A percentile compares a stretch with the other conserved stretches of the same genome.
These are phyloP conservation scores for Omphaloscelis lunosa DNA, from an alignment of 2,888 invertebrate species.

Conservation along the genomic window DNA sequence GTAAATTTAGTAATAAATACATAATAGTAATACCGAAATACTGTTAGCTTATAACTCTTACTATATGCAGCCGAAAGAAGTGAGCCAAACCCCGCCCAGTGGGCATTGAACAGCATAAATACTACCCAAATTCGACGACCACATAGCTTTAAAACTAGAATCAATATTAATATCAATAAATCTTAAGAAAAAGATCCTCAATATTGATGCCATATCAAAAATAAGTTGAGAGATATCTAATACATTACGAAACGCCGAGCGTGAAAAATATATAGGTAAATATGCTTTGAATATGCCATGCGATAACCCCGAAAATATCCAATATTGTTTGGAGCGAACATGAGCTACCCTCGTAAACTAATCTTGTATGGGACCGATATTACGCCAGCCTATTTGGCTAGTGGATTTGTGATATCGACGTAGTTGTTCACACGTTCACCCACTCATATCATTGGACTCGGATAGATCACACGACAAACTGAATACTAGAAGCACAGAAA, in stretches of 20 bases:
- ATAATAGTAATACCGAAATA: conserved; percentile 32
- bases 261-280: conserved; percentile 4
- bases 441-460: conserved; percentile 13
- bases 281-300: conserved; percentile 19
- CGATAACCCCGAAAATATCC: conserved; percentile 25
- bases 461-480: background rate
- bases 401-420: conserved; percentile 19
- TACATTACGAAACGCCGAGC: conserved; percentile 13
- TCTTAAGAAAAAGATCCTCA: conserved; percentile 29
- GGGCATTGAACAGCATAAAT: conserved; percentile 27
- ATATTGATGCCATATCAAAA: conserved; percentile 42
- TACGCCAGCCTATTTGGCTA: conserved; percentile 27
- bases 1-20: conserved; percentile 23
- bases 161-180: conserved; percentile 45
- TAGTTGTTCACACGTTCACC: conserved; percentile 9
- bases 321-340: conserved; percentile 31
- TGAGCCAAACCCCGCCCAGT: conserved; percentile 49
- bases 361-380: conserved; percentile 30
- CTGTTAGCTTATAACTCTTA: conserved; percentile 42
- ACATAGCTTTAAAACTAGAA: conserved; percentile 37
- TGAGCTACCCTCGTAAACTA: conserved; percentile 48
- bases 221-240: conserved; percentile 39
- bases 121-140: conserved; percentile 34
- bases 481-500: background rate
- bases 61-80: conserved; percentile 24